Evolutionary conservation across 2,888 invertebrate genomes (phyloP), one percentile per base, ranked within the genome.

Genomic region (Brachypalpus laphriformis): DNA sequence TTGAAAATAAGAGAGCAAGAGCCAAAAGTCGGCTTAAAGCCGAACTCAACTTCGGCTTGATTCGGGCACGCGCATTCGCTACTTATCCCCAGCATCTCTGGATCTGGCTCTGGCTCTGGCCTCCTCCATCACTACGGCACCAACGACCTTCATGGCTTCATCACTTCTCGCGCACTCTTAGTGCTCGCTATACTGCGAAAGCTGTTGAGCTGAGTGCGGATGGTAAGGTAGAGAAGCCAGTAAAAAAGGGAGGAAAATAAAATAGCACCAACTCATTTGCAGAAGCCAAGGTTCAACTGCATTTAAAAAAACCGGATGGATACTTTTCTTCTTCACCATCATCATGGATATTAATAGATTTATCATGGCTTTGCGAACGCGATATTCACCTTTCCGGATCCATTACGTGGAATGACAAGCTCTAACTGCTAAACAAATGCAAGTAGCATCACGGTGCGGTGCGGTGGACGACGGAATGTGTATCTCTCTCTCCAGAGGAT

Each of bases 381-480:
- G 85, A 81, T 85, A 85, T 85, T 81, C 85, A 80, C 85, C 85
- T 85, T 85, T 85, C 81, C 80, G 85, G 85, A 85, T 85, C 80
- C 85, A 85, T 85, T 85, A 85, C 85, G 75, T 56, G 75, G 80
- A 80, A 85, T 85, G 85, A 85, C 85, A 85, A 85, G 85, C 85
- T 85, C 85, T 85, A 81, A 85, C 75, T 85, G 80, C 80, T 75
- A 66, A 85, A 81, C 75, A 85, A 85, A 85, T 81, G 85, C 75
- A 81, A 85, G 80, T 75, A 80, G 75, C 80, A 71, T 80, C 65
- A 45, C 54, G 54, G 49, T 4, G 9, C 18, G 63, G 25, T 5
- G 25, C 25, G 25, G 25, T 5, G 25, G 25, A 59, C 51, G 66
- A 63, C 45, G 74, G 80, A 83, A 83, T 83, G 57, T 63, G 28